Percentiles rank a stretch among this genome's conserved stretches.
Conservation (phyloP, 2,113 vertebrate genomes). For the Loxodonta africana region DNA sequence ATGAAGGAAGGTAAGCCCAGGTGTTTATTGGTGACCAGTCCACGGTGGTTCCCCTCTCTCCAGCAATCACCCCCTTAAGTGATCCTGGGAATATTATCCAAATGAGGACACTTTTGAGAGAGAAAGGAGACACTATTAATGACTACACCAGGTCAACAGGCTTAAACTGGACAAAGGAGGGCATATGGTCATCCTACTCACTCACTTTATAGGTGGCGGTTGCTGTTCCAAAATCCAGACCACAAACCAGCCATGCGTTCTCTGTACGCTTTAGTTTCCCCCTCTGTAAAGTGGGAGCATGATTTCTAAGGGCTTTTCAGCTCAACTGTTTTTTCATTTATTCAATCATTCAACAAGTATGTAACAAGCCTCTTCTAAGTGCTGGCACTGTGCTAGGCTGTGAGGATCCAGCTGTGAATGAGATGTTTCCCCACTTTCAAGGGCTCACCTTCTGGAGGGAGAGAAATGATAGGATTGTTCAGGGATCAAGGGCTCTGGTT, state of each 20-base stretch:
- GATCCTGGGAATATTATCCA: neutral
- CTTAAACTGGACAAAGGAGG: neutral
- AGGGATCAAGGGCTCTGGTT: neutral
- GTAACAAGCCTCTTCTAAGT: neutral
- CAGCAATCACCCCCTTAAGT: neutral
- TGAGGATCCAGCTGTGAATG: neutral
- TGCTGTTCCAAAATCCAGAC: neutral
- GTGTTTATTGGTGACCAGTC: neutral
- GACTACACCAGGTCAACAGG: rapidly evolving
- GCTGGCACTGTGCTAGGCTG: neutral
- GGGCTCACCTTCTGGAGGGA: neutral
- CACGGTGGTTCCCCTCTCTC: neutral
- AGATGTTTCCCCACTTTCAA: neutral
- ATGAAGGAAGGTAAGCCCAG: neutral
- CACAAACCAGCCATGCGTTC: neutral
- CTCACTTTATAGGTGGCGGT: neutral
- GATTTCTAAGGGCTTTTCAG: neutral
- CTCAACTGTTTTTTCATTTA: neutral
- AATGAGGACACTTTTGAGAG: neutral
- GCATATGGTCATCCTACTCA: too few species aligned
- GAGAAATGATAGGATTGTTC: neutral
- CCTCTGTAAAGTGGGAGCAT: neutral
- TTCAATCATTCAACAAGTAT: too few species aligned
- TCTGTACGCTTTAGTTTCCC: slow-evolving; percentile 6
- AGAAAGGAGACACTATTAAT: neutral